phyloP scores from a whole-genome alignment of 2,797 vertebrate species.

The Sebastes minor region DNA sequence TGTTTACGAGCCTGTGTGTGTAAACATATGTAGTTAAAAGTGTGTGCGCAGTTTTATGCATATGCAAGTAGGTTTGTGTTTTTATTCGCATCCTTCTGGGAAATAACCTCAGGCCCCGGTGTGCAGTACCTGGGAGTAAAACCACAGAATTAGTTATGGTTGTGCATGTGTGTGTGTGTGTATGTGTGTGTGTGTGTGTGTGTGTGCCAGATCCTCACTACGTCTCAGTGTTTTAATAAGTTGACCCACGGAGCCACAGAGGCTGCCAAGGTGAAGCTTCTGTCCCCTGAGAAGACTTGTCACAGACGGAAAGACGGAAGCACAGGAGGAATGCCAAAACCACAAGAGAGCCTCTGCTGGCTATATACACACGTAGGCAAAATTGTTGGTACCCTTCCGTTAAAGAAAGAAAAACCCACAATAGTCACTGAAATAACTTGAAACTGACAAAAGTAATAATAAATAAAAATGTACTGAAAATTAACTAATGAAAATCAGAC shows the following conservation, averaged over 20 bases:
- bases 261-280: constrained; percentile 34
- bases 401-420: too few relatives aligned
- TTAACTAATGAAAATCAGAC: too few relatives aligned
- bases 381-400: too few relatives aligned
- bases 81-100: neutral
- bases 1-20: neutral
- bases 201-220: neutral
- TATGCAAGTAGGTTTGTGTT: neutral
- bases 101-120: constrained; percentile 42
- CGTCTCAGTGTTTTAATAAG: constrained; percentile 55
- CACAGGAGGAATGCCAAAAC: constrained; percentile 21
- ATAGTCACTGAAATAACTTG: too few relatives aligned
- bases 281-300: constrained; percentile 41
- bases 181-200: neutral
- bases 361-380: neutral
- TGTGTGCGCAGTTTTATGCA: constrained; percentile 5
- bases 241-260: constrained; percentile 30
- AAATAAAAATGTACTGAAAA: too few relatives aligned
- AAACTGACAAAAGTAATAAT: too few relatives aligned
- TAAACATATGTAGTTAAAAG: constrained; percentile 1
- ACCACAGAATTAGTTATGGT: constrained; percentile 19
- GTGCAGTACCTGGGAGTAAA: constrained; percentile 17
- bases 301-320: constrained; percentile 31
- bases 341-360: neutral
- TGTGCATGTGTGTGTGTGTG: neutral